Evolutionary conservation across 2,888 invertebrate species (phyloP).

Genomic region (Gasteruption jaculator): DNA sequence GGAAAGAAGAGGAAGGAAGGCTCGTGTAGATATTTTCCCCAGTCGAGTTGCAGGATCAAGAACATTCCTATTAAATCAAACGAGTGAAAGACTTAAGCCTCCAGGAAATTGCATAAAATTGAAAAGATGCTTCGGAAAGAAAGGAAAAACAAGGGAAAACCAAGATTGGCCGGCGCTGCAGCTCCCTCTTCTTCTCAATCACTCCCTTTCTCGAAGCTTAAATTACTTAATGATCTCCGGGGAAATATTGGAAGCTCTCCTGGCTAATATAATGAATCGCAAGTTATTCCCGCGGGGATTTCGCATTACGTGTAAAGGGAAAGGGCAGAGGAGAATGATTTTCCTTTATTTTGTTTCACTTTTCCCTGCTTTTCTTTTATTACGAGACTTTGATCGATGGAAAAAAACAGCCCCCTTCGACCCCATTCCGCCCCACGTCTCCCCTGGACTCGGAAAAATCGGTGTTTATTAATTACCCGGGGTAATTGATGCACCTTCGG

Average conservation of each 20-base stretch:
- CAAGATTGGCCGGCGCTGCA: slow-evolving; percentile 6
- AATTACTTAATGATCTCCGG: slow-evolving; percentile 26
- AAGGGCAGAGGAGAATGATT: too few relatives aligned
- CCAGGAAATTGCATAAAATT: slow-evolving; percentile 39
- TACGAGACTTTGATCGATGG: background rate
- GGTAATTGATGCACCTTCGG: slow-evolving; percentile 4
- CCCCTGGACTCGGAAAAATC: slow-evolving; percentile 22
- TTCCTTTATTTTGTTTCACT: too few relatives aligned
- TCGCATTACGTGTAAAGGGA: too few relatives aligned
- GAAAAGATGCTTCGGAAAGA: slow-evolving; percentile 26
- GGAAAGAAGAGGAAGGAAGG: too few relatives aligned
- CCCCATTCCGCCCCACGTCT: slow-evolving; percentile 4
- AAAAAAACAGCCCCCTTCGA: slow-evolving; percentile 9
- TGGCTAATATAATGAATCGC: too few relatives aligned
- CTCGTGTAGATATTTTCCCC: too few relatives aligned
- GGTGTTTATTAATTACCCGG: slow-evolving; percentile 35
- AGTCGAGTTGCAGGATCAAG: too few relatives aligned
- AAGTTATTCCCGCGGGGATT: too few relatives aligned
- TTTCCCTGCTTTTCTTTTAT: background rate
- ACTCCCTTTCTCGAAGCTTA: slow-evolving; percentile 7
- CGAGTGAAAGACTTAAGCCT: slow-evolving; percentile 28
- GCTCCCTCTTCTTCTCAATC: slow-evolving; percentile 7
- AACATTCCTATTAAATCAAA: slow-evolving; percentile 36
- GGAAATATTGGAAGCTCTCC: too few relatives aligned
- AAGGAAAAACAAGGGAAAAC: slow-evolving; percentile 17